Conservation (phyloP, 2,113 vertebrate genomes). For the Dicrurus megarhynchus region DNA sequence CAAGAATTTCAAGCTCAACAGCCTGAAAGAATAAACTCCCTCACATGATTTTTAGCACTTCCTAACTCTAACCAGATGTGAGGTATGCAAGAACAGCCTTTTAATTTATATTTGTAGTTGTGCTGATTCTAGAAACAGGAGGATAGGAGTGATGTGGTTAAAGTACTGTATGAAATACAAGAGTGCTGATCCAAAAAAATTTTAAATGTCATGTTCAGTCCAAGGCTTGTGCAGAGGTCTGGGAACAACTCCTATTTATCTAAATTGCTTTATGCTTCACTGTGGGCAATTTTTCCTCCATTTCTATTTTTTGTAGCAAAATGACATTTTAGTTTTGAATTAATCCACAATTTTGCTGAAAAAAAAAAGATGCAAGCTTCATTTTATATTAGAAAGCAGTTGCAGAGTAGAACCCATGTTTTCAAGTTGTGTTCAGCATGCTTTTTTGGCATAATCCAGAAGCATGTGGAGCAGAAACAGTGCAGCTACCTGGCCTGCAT, state of each 20-base stretch:
- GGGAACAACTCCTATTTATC: background rate
- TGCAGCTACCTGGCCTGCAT: background rate
- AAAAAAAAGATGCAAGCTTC: background rate
- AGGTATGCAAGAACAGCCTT: background rate
- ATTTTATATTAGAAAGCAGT: background rate
- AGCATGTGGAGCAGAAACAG: background rate
- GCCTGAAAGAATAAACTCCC: background rate
- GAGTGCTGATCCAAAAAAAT: conserved; percentile 10
- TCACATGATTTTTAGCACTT: background rate
- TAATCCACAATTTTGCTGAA: background rate
- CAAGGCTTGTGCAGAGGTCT: background rate
- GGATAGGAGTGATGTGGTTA: background rate
- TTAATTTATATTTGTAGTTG: background rate
- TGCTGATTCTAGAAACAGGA: background rate
- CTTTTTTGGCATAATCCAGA: background rate
- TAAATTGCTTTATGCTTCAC: background rate
- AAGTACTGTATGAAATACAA: background rate
- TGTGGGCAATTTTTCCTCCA: background rate
- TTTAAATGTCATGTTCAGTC: background rate
- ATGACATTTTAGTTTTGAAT: background rate
- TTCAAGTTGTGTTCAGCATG: fast-evolving
- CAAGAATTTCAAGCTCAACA: background rate
- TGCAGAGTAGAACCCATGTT: background rate
- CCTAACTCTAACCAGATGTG: conserved; percentile 4
- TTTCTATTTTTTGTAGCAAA: background rate